These are phyloP conservation scores for Melangyna quadrimaculata DNA, from an alignment of 2,888 invertebrate genomes.

Conservation along the genomic window DNA sequence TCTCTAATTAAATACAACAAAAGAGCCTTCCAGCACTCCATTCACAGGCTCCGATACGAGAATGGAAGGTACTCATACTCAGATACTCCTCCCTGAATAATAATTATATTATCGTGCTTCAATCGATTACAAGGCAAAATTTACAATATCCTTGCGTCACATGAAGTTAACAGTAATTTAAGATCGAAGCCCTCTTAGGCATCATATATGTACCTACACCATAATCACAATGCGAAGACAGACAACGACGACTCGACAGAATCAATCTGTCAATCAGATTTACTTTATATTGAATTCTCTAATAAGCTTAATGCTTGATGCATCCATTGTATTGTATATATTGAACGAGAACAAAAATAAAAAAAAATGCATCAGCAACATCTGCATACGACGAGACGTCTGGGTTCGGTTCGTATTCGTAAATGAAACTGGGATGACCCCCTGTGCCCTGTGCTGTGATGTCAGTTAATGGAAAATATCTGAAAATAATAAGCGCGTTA, in stretches of 20 bases:
- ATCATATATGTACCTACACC: not conserved
- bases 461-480: conserved; percentile 22
- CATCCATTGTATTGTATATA: not conserved
- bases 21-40: conserved; percentile 25
- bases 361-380: conserved; percentile 15
- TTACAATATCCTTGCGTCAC: conserved; percentile 62
- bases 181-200: not conserved
- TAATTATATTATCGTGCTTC: conserved; percentile 32
- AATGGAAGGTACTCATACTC: not conserved
- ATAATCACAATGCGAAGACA: conserved; percentile 18
- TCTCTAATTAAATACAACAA: conserved; percentile 66
- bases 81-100: conserved; percentile 41
- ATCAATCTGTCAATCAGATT: conserved; percentile 63
- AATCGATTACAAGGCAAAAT: conserved; percentile 52
- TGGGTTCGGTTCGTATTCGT: not conserved
- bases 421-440: conserved; percentile 9
- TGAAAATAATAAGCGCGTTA: conserved; percentile 56
- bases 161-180: conserved; percentile 46
- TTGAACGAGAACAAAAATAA: not conserved
- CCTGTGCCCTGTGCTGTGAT: conserved; percentile 3
- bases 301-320: conserved; percentile 16
- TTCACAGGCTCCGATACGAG: not conserved
- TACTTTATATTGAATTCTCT: conserved; percentile 52
- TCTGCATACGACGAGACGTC: not conserved
- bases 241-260: conserved; percentile 11